A percentile compares a stretch with the other conserved stretches of the same genome.
These are phyloP conservation scores for Mythimna impura DNA, from an alignment of 2,888 invertebrate species.

Conservation along the genomic window DNA sequence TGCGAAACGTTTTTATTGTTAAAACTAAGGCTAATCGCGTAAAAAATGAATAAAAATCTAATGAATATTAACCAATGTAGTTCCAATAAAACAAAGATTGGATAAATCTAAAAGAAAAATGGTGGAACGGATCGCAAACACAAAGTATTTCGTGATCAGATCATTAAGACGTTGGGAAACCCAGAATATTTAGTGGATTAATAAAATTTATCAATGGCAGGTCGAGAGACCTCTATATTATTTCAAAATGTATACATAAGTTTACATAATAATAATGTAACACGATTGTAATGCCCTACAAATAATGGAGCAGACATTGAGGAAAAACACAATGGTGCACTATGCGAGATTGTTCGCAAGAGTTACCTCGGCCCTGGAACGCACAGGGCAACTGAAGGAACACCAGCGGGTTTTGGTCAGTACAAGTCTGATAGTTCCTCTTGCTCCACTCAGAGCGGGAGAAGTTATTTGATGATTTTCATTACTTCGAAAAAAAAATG, in stretches of 20 bases:
- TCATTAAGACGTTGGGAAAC: conserved; percentile 24
- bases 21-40: conserved; percentile 17
- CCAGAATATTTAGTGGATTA: conserved; percentile 1
- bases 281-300: neutral
- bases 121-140: neutral
- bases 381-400: too few species aligned
- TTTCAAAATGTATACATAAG: conserved; percentile 3
- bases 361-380: too few species aligned
- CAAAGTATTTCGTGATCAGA: conserved; percentile 13
- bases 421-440: too few species aligned
- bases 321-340: neutral
- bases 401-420: too few species aligned
- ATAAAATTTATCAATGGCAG: conserved; percentile 18
- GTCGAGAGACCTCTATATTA: conserved; percentile 7
- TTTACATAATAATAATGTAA: neutral
- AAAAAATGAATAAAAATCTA: conserved; percentile 19
- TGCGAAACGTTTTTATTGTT: conserved; percentile 29
- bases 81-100: conserved; percentile 11
- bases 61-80: conserved; percentile 41
- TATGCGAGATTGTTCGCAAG: neutral
- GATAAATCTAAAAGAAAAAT: neutral
- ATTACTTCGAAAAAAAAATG: too few species aligned
- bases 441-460: too few species aligned
- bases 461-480: too few species aligned
- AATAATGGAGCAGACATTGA: neutral